phyloP scores from a whole-genome alignment of 1,140 invertebrate genomes.

The Drosophila nasuta region DNA sequence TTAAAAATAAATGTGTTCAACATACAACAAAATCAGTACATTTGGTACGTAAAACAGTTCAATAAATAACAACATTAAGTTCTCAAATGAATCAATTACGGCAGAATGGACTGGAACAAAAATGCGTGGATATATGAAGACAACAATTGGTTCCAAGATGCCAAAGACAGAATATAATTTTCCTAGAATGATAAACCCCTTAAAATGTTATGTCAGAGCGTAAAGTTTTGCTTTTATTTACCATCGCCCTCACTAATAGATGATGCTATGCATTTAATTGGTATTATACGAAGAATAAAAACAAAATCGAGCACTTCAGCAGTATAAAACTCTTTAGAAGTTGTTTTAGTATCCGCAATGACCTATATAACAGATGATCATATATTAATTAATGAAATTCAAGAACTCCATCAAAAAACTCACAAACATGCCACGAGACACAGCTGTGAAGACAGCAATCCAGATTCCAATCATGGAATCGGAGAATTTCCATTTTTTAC shows the following conservation, averaged over 20 bases:
- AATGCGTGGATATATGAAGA: no score
- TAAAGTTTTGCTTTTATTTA: not conserved
- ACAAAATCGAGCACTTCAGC: not conserved
- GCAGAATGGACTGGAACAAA: no score
- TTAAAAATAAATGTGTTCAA: no score
- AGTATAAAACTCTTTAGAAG: not conserved
- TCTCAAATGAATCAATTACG: no score
- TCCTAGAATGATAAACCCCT: no score
- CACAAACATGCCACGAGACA: not conserved
- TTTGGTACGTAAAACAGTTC: no score
- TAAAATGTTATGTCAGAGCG: no score
- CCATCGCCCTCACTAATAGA: not conserved
- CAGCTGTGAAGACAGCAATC: not conserved
- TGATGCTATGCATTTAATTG: not conserved
- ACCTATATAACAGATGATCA: not conserved
- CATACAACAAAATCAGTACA: no score
- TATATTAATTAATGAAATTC: not conserved
- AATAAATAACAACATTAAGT: no score
- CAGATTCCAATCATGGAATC: not conserved
- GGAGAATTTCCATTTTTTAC: not conserved
- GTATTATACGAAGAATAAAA: not conserved
- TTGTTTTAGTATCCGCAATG: not conserved
- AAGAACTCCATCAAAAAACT: not conserved
- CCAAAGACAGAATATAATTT: not conserved
- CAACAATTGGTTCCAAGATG: no score